Evolutionary conservation across 2,797 vertebrate genomes (phyloP), one percentile per base, ranked within the genome.

Genomic region (Sphenodon punctatus): DNA sequence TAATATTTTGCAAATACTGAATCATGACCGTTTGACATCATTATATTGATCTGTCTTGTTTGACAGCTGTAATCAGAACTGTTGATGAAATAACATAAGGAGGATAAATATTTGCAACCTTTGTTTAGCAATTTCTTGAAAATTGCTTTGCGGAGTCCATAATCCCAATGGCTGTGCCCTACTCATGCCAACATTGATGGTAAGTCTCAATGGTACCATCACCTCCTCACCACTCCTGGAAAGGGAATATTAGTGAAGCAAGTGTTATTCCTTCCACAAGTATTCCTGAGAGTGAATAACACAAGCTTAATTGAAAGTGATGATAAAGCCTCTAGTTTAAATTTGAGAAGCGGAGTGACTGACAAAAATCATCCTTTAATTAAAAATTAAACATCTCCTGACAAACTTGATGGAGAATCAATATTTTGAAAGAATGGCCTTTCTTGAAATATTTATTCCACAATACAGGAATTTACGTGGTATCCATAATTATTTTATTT

Each of bases 351-450:
- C 43, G 65, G 67, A 88, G 46, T 81, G 71, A 82, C 17, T 87
- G 76, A 78, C 41, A 92, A 81, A 86, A 67, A 81, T 79, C 23
- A 84, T 20, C 68, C 43, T 75, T 85, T 88, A 87, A 87, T 89
- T 89, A 82, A 91, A 87, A 46, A 82, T 91, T 88, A 90, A 88
- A n/a, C 42, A 80, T 66, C 25, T 19, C 48, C 61, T 88, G 78
- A 85, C 70, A 92, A 85, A 84, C 90, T 77, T 85, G 56, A 90
- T 87, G 36, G 43, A n/a, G 23, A 82, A 86, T 87, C 74, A 74
- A 75, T 84, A 78, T 25, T 49, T 30, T 6, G 78, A 32, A 66
- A 78, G 66, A 65, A 48, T 17, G 49, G 30, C 59, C 49, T 73
- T 88, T 75, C 49, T 85, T 84, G 45, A 72, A 84, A 59, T 75